Evolutionary conservation across 2,888 invertebrate species (phyloP).

Genomic region (Cheilosia pagana): DNA sequence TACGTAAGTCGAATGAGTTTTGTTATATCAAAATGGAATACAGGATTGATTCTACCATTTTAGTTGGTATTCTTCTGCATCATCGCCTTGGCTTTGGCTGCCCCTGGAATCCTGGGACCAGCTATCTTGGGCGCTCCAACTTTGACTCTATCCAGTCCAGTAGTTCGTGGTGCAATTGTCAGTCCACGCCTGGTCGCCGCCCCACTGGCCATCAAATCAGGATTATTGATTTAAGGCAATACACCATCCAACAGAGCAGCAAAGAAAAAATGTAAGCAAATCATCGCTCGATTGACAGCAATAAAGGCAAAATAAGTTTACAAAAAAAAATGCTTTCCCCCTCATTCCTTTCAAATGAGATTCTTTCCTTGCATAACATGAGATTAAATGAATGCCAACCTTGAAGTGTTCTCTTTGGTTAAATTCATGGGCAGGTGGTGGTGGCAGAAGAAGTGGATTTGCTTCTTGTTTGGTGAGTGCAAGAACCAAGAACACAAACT

Average conservation of each 20-base stretch:
- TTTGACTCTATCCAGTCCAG: constrained; percentile 49
- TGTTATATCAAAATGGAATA: background rate
- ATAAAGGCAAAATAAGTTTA: constrained; percentile 57
- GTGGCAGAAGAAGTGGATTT: too few relatives aligned
- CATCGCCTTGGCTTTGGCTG: constrained; percentile 51
- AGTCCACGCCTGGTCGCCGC: constrained; percentile 43
- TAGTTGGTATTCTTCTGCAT: constrained; percentile 84
- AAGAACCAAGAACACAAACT: too few relatives aligned
- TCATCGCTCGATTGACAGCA: constrained; percentile 43
- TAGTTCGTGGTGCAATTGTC: constrained; percentile 56
- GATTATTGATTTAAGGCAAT: constrained; percentile 42
- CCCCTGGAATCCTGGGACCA: constrained; percentile 52
- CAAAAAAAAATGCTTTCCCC: background rate
- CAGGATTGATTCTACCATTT: constrained; percentile 79
- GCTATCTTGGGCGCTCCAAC: constrained; percentile 34
- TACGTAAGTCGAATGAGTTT: constrained; percentile 78
- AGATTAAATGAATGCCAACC: too few relatives aligned
- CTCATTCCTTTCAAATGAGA: background rate
- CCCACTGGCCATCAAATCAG: constrained; percentile 46
- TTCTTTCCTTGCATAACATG: too few relatives aligned
- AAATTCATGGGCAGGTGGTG: too few relatives aligned
- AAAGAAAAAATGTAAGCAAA: constrained; percentile 23
- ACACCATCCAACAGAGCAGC: background rate
- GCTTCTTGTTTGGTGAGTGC: too few relatives aligned
- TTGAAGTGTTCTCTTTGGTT: too few relatives aligned